Conservation (phyloP, 2,113 vertebrate species). For the Neodon shergylaensis region DNA sequence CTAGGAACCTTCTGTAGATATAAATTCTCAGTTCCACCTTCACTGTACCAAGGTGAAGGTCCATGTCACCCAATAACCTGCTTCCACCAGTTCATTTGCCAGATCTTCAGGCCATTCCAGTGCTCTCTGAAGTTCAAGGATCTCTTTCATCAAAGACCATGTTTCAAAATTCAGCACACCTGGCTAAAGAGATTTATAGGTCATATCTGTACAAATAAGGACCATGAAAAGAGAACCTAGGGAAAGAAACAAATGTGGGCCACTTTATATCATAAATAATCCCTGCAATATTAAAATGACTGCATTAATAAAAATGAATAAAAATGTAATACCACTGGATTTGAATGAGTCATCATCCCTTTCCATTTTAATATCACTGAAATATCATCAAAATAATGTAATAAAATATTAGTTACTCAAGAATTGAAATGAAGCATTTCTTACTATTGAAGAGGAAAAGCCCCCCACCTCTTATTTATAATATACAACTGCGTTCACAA, state of each 20-base stretch:
- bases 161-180: background rate
- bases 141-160: background rate
- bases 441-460: background rate
- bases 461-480: background rate
- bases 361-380: constrained; percentile 1
- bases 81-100: background rate
- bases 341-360: background rate
- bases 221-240: background rate
- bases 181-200: background rate
- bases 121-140: background rate
- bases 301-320: constrained; percentile 27
- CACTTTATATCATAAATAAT: constrained; percentile 13
- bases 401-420: background rate
- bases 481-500: background rate
- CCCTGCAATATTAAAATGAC: background rate
- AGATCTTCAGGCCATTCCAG: background rate
- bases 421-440: background rate
- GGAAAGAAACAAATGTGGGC: background rate
- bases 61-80: background rate
- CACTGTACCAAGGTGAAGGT: background rate
- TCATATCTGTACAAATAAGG: background rate
- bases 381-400: background rate
- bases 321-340: constrained; percentile 10
- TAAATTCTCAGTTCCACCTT: background rate
- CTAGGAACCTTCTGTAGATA: background rate